These are phyloP conservation scores for Copidosoma floridanum DNA, from an alignment of 1,140 invertebrate species.

Conservation along the genomic window DNA sequence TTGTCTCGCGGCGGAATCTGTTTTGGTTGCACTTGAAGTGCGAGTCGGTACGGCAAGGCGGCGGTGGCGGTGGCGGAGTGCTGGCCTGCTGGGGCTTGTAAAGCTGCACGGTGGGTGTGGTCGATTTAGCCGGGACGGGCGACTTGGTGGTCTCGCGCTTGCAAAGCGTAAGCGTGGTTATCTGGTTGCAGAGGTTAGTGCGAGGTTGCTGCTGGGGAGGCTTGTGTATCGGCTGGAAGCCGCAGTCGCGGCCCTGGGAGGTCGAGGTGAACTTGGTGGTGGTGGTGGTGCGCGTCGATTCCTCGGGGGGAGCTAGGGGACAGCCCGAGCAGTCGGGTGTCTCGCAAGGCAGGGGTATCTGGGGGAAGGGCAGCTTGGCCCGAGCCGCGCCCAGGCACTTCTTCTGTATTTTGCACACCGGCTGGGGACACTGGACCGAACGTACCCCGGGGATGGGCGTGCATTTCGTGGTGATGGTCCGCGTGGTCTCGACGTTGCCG, in stretches of 20 bases:
- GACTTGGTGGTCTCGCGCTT: constrained; percentile 41
- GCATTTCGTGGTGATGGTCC: constrained; percentile 36
- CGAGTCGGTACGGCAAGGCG: constrained; percentile 7
- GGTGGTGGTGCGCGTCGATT: constrained; percentile 1
- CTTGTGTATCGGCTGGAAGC: constrained; percentile 47
- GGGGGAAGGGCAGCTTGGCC: constrained; percentile 45
- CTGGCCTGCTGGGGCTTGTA: constrained; percentile 49
- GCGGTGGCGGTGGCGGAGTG: constrained; percentile 22
- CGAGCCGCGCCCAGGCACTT: constrained; percentile 26
- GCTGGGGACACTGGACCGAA: constrained; percentile 37
- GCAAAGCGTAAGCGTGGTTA: constrained; percentile 49
- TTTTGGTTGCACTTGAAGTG: constrained; percentile 23
- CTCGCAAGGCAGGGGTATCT: constrained; percentile 48
- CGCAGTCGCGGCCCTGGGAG: constrained; percentile 18
- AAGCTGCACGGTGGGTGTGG: constrained; percentile 43
- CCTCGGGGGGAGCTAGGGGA: constrained; percentile 12
- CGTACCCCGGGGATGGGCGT: constrained; percentile 38
- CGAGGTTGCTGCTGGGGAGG: constrained; percentile 47
- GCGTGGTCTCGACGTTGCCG: constrained; percentile 17
- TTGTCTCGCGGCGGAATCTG: constrained; percentile 28
- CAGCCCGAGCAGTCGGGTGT: constrained; percentile 26
- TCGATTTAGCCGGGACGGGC: not conserved
- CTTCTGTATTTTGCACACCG: constrained; percentile 31
- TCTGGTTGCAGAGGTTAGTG: constrained; percentile 53
- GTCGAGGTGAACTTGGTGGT: constrained; percentile 2